phyloP scores from a whole-genome alignment of 1,140 invertebrate species.

The Drosophila tropicalis region DNA sequence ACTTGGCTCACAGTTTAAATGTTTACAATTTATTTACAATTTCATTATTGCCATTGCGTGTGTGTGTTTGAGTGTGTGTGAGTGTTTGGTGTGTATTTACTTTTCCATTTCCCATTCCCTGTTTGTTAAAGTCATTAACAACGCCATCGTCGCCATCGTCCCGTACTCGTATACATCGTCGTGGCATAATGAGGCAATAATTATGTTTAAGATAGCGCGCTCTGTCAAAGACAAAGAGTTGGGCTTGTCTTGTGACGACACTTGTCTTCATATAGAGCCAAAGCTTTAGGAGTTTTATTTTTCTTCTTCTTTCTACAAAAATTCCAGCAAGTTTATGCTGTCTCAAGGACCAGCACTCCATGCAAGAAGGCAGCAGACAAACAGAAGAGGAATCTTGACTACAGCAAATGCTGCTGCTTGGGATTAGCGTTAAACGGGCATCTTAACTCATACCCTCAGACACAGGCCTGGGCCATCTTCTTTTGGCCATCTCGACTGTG shows the following conservation, averaged over 20 bases:
- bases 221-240: conserved; percentile 54
- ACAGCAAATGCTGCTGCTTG: conserved; percentile 6
- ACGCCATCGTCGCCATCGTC: conserved; percentile 36
- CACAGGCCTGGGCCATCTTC: conserved; percentile 17
- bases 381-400: conserved; percentile 2
- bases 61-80: background rate
- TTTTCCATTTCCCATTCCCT: conserved; percentile 59
- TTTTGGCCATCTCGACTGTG: conserved; percentile 33
- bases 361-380: conserved; percentile 32
- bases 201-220: conserved; percentile 65
- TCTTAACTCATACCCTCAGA: conserved; percentile 15
- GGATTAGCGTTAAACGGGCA: conserved; percentile 55
- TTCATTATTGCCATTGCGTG: conserved; percentile 66
- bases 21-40: conserved; percentile 80
- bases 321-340: conserved; percentile 38
- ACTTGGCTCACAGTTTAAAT: conserved; percentile 64
- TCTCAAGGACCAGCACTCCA: conserved; percentile 57
- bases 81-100: conserved; percentile 13
- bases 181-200: conserved; percentile 76
- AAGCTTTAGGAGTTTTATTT: conserved; percentile 10
- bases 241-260: conserved; percentile 16
- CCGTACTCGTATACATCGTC: conserved; percentile 52
- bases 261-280: background rate
- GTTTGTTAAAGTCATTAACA: conserved; percentile 70
- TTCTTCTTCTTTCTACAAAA: background rate